Conservation (phyloP, 1,140 invertebrate species). For the Metopolophium dirhodum region DNA sequence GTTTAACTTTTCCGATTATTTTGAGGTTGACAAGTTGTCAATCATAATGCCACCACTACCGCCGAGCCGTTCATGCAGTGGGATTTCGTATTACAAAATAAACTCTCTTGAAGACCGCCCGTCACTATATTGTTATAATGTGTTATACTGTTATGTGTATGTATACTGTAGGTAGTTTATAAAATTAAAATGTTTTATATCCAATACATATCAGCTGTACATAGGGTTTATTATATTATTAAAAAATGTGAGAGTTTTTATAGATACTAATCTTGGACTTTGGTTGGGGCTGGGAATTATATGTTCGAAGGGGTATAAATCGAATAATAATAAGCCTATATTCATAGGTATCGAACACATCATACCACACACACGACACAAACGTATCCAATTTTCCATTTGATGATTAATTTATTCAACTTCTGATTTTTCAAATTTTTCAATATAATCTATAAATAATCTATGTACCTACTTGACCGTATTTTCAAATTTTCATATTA, state of each 20-base stretch:
- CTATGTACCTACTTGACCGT: too few species aligned
- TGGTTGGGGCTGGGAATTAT: neutral
- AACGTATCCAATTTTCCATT: too few species aligned
- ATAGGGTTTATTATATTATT: neutral
- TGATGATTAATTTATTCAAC: too few species aligned
- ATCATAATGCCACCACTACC: conserved; percentile 12
- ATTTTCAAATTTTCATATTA: too few species aligned
- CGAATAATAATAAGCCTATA: neutral
- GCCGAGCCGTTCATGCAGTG: neutral
- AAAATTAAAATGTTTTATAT: neutral
- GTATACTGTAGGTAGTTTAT: neutral
- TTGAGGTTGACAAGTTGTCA: conserved; percentile 41
- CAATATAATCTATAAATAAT: too few species aligned
- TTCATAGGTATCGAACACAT: neutral
- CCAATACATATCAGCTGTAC: neutral
- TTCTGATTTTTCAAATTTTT: too few species aligned
- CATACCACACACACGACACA: neutral
- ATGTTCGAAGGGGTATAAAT: neutral
- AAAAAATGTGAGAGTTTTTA: neutral
- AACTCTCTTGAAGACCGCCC: neutral
- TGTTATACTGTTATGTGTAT: neutral
- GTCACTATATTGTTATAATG: conserved; percentile 9
- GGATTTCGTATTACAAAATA: conserved; percentile 17
- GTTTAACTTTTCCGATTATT: conserved; percentile 37
- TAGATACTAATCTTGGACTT: neutral